Base-by-base conservation (phyloP, 30 jellyfish, hydroid and myxozoan genomes). In the Hydra vulgaris region DNA sequence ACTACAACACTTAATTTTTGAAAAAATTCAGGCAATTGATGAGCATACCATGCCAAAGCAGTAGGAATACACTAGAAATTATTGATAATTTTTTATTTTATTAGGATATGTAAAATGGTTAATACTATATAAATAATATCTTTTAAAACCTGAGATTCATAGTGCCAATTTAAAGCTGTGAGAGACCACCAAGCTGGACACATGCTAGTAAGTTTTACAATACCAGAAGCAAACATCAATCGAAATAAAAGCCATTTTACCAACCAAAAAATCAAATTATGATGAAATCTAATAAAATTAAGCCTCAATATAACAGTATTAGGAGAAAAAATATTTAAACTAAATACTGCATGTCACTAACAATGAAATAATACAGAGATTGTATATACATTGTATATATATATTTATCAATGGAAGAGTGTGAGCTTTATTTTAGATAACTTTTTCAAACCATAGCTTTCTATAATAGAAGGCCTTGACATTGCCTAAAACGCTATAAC, bases 131-230 rank as follows among this genome's bases (percentile, higher is more conserved):
- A 68, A 68, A 68, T 68, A 23, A n/a, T 68, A 1, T 68, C 27
- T 68, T 68, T 68, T 40, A 3, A 40, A 40, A 92, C 98, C 94
- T 92, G 98, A 66, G 98, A 92, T 71, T 92, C 98, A 40, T 92
- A 92, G 70, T 92, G 98, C 86, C 88, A 87, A 75, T 92, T 81
- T 73, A 92, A 76, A 7, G 98, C 98, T 23, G 98, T 92, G 53
- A 92, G 76, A 7, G 95, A 92, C 98, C 98, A 92, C 98, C 98
- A 92, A 0, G 98, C 86, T 8, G 95, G 98, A 66, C 98, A 92
- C 72, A 81, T 84, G 72, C 96, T 87, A 18, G 95, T 83, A 53
- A 92, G 83, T 72, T 92, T 92, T 7, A 92, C 98, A 27, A 92
- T 95, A 72, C 98, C 98, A 25, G 98, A 92, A 17, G 90, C 88